A percentile compares a stretch with the other conserved stretches of the same genome.
Conservation (phyloP, 2,113 vertebrate species). For the Xiphorhynchus elegans region DNA sequence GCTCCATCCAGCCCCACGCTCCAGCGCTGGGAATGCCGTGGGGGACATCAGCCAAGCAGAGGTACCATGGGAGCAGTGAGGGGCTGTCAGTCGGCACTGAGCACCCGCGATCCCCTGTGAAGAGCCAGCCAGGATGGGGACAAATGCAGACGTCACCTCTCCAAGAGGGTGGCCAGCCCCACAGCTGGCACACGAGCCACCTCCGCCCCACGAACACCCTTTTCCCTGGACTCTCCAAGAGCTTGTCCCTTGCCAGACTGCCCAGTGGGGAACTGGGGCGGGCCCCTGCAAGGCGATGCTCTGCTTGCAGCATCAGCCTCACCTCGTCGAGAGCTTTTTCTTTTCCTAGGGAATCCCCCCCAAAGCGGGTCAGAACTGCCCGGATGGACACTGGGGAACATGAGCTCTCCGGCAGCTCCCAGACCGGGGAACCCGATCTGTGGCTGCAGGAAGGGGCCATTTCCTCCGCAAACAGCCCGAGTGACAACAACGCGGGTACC, state of each 20-base stretch:
- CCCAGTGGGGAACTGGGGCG: background rate
- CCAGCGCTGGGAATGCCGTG: background rate
- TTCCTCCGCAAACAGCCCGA: background rate
- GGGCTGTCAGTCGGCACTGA: background rate
- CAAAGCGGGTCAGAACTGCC: background rate
- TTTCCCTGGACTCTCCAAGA: background rate
- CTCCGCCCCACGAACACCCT: accelerated
- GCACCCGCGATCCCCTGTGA: accelerated
- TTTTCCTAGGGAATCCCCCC: background rate
- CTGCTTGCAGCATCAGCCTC: background rate
- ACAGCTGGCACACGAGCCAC: background rate
- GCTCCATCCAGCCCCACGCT: background rate
- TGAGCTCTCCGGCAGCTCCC: background rate
- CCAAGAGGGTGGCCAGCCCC: background rate
- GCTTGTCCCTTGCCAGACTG: background rate
- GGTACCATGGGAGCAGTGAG: background rate
- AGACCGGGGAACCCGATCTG: slow-evolving; percentile 7
- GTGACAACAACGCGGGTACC: slow-evolving; percentile 29
- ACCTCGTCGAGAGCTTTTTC: accelerated
- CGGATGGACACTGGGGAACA: background rate
- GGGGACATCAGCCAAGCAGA: background rate
- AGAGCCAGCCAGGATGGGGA: background rate
- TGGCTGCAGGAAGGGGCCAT: slow-evolving; percentile 34
- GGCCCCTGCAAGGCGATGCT: accelerated
- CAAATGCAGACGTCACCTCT: accelerated